Evolutionary conservation across 2,797 vertebrate genomes (phyloP).

Genomic region (Poecilia velifera): DNA sequence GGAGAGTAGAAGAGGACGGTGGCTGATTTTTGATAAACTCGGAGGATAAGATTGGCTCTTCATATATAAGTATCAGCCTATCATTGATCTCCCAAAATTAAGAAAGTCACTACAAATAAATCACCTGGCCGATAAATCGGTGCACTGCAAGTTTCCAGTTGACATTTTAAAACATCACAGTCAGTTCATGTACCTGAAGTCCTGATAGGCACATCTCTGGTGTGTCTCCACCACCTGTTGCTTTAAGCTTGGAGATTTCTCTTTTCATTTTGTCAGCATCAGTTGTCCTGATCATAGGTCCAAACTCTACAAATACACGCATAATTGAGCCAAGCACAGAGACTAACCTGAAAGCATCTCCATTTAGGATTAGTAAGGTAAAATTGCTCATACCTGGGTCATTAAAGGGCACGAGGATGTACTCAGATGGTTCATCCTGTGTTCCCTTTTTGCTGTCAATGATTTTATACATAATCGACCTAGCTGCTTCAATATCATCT

Average conservation of each 20-base stretch:
- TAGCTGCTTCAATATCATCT: conserved; percentile 72
- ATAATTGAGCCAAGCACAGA: background rate
- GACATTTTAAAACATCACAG: background rate
- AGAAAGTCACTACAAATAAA: too few species aligned
- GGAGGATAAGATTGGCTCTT: too few species aligned
- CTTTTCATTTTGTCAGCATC: conserved; percentile 72
- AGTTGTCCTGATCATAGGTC: conserved; percentile 75
- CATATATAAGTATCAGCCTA: too few species aligned
- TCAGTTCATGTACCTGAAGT: conserved; percentile 70
- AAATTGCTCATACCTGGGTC: conserved; percentile 69
- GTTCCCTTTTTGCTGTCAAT: conserved; percentile 79
- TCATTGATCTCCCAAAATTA: too few species aligned
- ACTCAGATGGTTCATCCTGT: conserved; percentile 80
- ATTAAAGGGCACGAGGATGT: conserved; percentile 83
- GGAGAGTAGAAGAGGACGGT: too few species aligned
- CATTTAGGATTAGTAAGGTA: background rate
- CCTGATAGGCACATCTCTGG: conserved; percentile 82
- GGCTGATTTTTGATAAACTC: too few species aligned
- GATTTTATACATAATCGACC: conserved; percentile 52
- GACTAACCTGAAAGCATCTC: background rate
- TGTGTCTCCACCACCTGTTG: conserved; percentile 38
- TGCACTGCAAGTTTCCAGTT: background rate
- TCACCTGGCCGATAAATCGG: too few species aligned
- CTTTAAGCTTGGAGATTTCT: conserved; percentile 66
- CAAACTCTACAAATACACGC: conserved; percentile 61